phyloP scores from a whole-genome alignment of 2,888 invertebrate genomes.

The Nebria brevicollis region DNA sequence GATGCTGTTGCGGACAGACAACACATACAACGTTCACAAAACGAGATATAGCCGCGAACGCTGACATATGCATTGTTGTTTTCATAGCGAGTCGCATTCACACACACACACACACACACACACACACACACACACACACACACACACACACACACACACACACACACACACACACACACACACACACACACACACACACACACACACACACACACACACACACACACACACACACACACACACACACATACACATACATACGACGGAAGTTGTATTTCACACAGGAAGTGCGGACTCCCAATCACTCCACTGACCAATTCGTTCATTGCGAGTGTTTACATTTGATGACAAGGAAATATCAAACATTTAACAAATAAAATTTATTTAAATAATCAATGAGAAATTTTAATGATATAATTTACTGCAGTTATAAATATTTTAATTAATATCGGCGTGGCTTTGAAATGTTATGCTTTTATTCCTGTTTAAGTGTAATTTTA shows the following conservation, averaged over 20 bases:
- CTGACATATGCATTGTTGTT: not conserved
- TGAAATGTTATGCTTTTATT: too few relatives aligned
- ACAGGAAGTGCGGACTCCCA: conserved; percentile 29
- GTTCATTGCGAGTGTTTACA: conserved; percentile 11
- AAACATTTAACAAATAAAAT: too few relatives aligned
- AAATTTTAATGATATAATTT: too few relatives aligned
- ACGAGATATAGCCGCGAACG: conserved; percentile 15
- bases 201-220: not conserved
- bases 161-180: not conserved
- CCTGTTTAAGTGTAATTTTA: too few relatives aligned
- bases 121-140: not conserved
- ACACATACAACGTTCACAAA: not conserved
- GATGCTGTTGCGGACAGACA: not conserved
- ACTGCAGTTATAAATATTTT: too few relatives aligned
- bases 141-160: not conserved
- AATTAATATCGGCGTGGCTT: too few relatives aligned
- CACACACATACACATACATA: not conserved
- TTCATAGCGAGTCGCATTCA: not conserved
- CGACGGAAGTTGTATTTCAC: conserved; percentile 23
- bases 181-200: not conserved
- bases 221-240: not conserved
- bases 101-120: not conserved
- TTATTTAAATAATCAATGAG: too few relatives aligned
- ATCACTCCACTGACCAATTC: conserved; percentile 20
- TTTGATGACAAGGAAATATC: conserved; percentile 4